Evolutionary conservation across 2,113 vertebrate genomes (phyloP).

Genomic region (Osmerus eperlanus): DNA sequence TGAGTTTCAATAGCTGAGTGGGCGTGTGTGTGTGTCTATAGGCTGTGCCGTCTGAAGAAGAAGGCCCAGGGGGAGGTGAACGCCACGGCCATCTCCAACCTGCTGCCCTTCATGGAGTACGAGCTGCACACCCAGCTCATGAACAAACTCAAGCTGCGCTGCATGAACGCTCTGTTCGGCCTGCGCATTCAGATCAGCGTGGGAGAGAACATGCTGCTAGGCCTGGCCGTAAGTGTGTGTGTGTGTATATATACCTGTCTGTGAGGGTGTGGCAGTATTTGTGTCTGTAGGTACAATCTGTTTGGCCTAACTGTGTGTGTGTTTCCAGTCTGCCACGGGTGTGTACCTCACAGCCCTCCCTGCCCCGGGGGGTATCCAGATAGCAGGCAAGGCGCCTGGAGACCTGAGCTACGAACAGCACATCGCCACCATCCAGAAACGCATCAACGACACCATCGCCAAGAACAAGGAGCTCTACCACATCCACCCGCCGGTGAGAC

Average conservation of each 20-base stretch:
- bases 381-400: conserved; percentile 90
- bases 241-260: neutral
- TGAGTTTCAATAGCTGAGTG: neutral
- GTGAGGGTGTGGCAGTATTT: neutral
- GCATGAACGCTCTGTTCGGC: conserved; percentile 96
- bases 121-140: conserved; percentile 97
- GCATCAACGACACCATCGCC: conserved; percentile 92
- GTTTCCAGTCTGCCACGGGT: conserved; percentile 89
- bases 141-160: conserved; percentile 95
- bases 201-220: conserved; percentile 95
- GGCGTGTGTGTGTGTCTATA: conserved; percentile 45
- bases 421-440: conserved; percentile 91
- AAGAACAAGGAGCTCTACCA: conserved; percentile 95
- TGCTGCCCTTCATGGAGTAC: conserved; percentile 97
- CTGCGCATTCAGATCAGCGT: conserved; percentile 93
- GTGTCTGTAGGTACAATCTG: neutral
- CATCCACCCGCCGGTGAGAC: conserved; percentile 86
- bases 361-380: conserved; percentile 91
- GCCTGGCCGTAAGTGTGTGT: conserved; percentile 85
- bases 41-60: conserved; percentile 94
- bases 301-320: conserved; percentile 8
- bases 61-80: conserved; percentile 97
- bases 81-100: conserved; percentile 90
- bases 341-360: conserved; percentile 92
- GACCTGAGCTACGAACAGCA: conserved; percentile 92